phyloP scores from a whole-genome alignment of 2,888 invertebrate species.

The Catotricha subobsoleta region DNA sequence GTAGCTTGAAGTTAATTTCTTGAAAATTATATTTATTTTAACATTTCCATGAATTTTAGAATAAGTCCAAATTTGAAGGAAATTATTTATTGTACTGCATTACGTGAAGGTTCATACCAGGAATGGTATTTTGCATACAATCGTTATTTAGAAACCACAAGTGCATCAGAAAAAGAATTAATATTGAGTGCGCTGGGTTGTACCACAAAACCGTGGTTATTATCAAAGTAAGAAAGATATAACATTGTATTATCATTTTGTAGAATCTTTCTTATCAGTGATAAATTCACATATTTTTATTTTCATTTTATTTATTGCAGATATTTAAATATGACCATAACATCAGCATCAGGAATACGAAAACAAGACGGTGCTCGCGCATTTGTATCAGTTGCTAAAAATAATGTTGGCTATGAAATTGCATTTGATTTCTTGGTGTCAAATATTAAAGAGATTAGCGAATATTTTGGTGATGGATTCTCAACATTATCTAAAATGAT shows the following conservation, averaged over 20 bases:
- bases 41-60: conserved; percentile 21
- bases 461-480: conserved; percentile 36
- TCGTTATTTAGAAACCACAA: conserved; percentile 25
- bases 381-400: conserved; percentile 37
- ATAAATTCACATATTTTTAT: not conserved
- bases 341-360: conserved; percentile 34
- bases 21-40: conserved; percentile 1
- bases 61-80: conserved; percentile 42
- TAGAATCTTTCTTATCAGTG: no score
- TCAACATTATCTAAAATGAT: conserved; percentile 35
- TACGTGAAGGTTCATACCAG: conserved; percentile 39
- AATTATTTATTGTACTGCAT: conserved; percentile 45
- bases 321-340: conserved; percentile 33
- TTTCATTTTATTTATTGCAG: conserved; percentile 18
- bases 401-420: conserved; percentile 38
- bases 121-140: conserved; percentile 52
- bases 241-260: not conserved
- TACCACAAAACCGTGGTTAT: conserved; percentile 35
- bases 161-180: conserved; percentile 41
- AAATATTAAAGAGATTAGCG: conserved; percentile 27
- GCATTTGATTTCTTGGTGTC: conserved; percentile 37
- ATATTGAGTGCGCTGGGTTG: conserved; percentile 38
- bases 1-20: no score
- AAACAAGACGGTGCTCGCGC: conserved; percentile 42
- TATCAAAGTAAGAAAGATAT: conserved; percentile 31